A percentile compares a stretch with the other conserved stretches of the same genome.
Conservation (phyloP, 1,140 invertebrate species). For the Drosophila orena region DNA sequence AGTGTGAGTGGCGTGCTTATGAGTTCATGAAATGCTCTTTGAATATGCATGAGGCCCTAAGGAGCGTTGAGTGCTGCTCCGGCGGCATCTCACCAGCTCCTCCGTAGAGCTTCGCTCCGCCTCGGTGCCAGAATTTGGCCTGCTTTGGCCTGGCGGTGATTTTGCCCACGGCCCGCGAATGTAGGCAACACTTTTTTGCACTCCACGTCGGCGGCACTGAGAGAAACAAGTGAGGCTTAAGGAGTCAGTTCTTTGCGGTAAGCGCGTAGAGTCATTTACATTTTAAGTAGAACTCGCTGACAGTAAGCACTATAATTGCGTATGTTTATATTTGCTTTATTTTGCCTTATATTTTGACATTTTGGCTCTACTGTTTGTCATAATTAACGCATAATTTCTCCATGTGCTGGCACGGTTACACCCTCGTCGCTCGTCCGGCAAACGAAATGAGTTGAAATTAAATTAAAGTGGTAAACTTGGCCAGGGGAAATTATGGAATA, state of each 20-base stretch:
- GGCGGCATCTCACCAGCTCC: slow-evolving; percentile 17
- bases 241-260: not conserved
- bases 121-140: slow-evolving; percentile 29
- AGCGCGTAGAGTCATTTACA: too few species aligned
- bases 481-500: slow-evolving; percentile 48
- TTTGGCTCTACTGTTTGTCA: too few species aligned
- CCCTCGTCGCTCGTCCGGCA: slow-evolving; percentile 8
- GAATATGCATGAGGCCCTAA: slow-evolving; percentile 82
- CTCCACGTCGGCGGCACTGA: not conserved
- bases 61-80: slow-evolving; percentile 71
- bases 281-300: too few species aligned
- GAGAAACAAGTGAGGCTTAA: not conserved
- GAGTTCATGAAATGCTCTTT: slow-evolving; percentile 80
- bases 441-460: slow-evolving; percentile 67
- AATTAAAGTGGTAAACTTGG: slow-evolving; percentile 65
- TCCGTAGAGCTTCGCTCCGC: not conserved
- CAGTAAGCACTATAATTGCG: too few species aligned
- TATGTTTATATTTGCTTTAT: too few species aligned
- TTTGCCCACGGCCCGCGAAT: slow-evolving; percentile 43
- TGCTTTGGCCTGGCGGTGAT: slow-evolving; percentile 39
- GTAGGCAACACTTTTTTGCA: slow-evolving; percentile 41
- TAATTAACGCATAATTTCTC: not conserved
- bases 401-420: not conserved
- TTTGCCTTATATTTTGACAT: too few species aligned
- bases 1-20: slow-evolving; percentile 74